Evolutionary conservation across 1,140 invertebrate species (phyloP), one percentile per base, ranked within the genome.

Genomic region (Dinoponera quadriceps): DNA sequence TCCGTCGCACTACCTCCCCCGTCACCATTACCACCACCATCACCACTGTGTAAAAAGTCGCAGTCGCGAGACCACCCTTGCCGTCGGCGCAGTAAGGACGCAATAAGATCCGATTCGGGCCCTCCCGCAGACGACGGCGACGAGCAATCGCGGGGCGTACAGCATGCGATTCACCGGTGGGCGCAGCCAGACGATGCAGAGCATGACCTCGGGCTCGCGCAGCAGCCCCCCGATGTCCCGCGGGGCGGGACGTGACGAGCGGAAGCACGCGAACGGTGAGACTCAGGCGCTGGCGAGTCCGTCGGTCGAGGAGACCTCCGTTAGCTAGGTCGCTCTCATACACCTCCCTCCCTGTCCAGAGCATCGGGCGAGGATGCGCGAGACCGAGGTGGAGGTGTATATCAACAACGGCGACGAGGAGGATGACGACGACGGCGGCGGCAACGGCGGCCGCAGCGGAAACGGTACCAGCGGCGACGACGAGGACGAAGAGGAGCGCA

Each of bases 141-240:
- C 73, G 48, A 13, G 72, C 72, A 91, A 91, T 29, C 90, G 93
- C 16, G 92, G 89, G 3, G 91, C 87, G 4, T 94, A 94, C 90
- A 94, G 93, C 83, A 94, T 94, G 94, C 84, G 94, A 38, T 95
- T 95, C 72, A 85, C 92, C 2, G 90, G 84, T 16, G 89, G 91
- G 27, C 89, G 94, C 20, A 95, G 94, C 74, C 94, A 95, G 85
- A 95, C 94, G 63, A 94, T 95, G 89, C 94, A 95, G 86, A 95
- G 94, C 75, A 93, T 95, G 83, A 95, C 94, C 27, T 94, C 93
- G 22, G 91, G 89, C n/a, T 93, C 93, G 14, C 75, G 92, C 4
- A 94, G 94, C 85, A 94, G 94, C 84, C 94, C 94, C 7, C 91
- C 92, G 20, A 89, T 90, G 49, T 71, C 84, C 71, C 69, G 83